These are phyloP conservation scores for Tenthredo livida DNA, from an alignment of 2,888 invertebrate genomes.

Conservation along the genomic window DNA sequence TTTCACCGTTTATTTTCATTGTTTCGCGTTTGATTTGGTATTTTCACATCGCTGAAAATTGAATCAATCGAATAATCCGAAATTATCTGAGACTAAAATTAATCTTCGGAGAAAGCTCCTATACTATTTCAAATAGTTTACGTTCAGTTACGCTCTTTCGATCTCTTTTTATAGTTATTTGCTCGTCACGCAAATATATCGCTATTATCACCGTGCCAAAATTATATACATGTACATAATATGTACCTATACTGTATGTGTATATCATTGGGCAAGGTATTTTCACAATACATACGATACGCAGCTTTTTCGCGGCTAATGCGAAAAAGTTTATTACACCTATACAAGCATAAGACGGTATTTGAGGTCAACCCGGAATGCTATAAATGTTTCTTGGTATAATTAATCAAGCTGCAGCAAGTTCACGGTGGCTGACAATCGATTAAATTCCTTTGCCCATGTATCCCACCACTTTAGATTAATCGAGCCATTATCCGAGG, in stretches of 20 bases:
- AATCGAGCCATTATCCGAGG: slow-evolving; percentile 21
- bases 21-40: neutral
- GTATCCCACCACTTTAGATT: slow-evolving; percentile 5
- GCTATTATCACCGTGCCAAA: neutral
- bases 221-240: neutral
- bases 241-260: neutral
- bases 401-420: slow-evolving; percentile 16
- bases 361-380: slow-evolving; percentile 24
- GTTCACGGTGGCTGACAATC: slow-evolving; percentile 23
- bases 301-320: neutral
- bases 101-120: slow-evolving; percentile 6
- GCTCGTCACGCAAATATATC: neutral
- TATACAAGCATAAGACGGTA: neutral
- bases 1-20: neutral
- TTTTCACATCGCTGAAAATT: neutral
- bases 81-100: neutral
- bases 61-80: neutral
- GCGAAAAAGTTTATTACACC: neutral
- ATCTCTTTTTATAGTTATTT: neutral
- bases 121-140: neutral
- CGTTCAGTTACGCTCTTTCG: neutral
- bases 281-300: neutral
- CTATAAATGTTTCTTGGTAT: slow-evolving; percentile 32
- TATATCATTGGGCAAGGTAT: neutral
- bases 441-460: slow-evolving; percentile 10